Conservation (phyloP, 2,113 vertebrate species). For the Cryptoleucopteryx plumbea region DNA sequence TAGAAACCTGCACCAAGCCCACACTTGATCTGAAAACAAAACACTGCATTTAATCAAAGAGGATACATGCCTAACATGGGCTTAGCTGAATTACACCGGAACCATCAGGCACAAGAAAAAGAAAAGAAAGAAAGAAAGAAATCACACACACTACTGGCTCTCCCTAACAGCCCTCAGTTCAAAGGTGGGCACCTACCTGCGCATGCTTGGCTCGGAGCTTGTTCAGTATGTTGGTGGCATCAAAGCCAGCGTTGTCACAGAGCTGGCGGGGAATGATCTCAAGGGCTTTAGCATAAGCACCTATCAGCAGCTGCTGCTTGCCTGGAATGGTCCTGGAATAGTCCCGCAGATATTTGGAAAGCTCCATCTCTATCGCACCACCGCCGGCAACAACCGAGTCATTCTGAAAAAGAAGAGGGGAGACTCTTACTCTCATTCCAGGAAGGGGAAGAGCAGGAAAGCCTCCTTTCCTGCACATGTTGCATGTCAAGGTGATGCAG, state of each 20-base stretch:
- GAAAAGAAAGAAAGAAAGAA: fast-evolving
- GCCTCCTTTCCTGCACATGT: neutral
- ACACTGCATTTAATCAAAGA: neutral
- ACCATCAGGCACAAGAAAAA: too few relatives aligned
- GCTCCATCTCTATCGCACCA: constrained; percentile 97
- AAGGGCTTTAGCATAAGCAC: constrained; percentile 94
- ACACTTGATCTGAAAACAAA: neutral
- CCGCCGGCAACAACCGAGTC: constrained; percentile 93
- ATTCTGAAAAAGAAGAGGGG: constrained; percentile 72
- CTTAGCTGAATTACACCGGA: fast-evolving
- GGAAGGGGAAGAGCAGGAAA: neutral
- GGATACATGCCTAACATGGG: neutral
- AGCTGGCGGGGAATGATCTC: constrained; percentile 97
- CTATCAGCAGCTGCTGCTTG: constrained; percentile 95
- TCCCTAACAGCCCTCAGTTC: fast-evolving
- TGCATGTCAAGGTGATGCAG: neutral
- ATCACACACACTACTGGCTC: fast-evolving
- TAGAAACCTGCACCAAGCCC: neutral
- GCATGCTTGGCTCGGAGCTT: constrained; percentile 96
- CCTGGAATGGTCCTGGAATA: constrained; percentile 96
- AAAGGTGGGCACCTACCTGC: constrained; percentile 75
- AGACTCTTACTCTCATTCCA: neutral
- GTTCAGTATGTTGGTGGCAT: constrained; percentile 99
- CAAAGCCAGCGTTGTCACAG: constrained; percentile 97
- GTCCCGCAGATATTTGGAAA: constrained; percentile 92